A percentile compares a stretch with the other conserved stretches of the same genome.
Conservation (phyloP, 2,888 invertebrate genomes). For the Acronicta psi region DNA sequence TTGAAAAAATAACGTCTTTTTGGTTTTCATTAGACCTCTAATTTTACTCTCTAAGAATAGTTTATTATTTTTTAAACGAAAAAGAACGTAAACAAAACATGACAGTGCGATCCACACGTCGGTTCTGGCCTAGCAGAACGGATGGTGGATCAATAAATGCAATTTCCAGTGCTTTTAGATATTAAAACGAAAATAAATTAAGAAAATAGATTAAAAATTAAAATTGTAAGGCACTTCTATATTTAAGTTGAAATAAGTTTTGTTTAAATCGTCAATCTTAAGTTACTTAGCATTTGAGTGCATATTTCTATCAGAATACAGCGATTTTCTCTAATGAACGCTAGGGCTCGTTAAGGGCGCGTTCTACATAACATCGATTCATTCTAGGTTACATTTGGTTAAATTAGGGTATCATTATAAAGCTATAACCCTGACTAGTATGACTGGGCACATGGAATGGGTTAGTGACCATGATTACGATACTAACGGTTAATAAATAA, state of each 20-base stretch:
- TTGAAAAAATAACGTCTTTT: constrained; percentile 48
- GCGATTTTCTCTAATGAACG: constrained; percentile 65
- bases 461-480: constrained; percentile 72
- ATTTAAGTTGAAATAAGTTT: constrained; percentile 80
- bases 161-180: constrained; percentile 75
- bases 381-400: constrained; percentile 61
- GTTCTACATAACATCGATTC: constrained; percentile 60
- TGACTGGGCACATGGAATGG: constrained; percentile 84
- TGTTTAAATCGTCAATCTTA: constrained; percentile 74
- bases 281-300: constrained; percentile 70
- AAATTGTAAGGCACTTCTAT: constrained; percentile 88
- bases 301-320: constrained; percentile 67
- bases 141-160: constrained; percentile 81
- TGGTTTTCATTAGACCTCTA: constrained; percentile 44
- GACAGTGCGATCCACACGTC: constrained; percentile 59
- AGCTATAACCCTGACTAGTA: constrained; percentile 85
- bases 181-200: constrained; percentile 69
- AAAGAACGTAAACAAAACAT: constrained; percentile 62
- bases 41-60: constrained; percentile 57
- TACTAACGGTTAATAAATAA: constrained; percentile 64
- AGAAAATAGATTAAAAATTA: constrained; percentile 81
- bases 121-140: constrained; percentile 73
- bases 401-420: constrained; percentile 69
- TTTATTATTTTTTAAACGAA: constrained; percentile 61
- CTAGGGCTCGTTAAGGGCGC: constrained; percentile 50